These are phyloP conservation scores for Ptilorrhoa leucosticta DNA, from an alignment of 2,113 vertebrate genomes.

Conservation along the genomic window DNA sequence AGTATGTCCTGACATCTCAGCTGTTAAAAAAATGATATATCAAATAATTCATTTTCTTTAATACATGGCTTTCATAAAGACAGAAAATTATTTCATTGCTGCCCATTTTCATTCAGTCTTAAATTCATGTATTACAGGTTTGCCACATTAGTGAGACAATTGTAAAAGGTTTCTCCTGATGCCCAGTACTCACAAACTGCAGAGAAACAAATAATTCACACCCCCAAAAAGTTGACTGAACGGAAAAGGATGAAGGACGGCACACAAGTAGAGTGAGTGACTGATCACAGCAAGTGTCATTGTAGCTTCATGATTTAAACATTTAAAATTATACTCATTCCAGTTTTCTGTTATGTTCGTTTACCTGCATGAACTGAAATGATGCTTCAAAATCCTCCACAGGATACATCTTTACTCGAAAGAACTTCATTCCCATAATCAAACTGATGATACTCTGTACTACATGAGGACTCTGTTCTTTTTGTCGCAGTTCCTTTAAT, in stretches of 20 bases:
- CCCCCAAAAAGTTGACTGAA: not conserved
- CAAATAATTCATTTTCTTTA: not conserved
- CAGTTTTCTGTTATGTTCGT: not conserved
- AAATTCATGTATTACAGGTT: not conserved
- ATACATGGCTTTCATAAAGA: not conserved
- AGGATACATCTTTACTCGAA: conserved; percentile 98
- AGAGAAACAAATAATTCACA: not conserved
- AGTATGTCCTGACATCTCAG: not conserved
- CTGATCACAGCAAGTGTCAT: not conserved
- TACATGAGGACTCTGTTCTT: conserved; percentile 93
- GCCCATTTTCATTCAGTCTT: not conserved
- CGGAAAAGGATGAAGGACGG: not conserved
- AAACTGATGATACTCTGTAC: conserved; percentile 96
- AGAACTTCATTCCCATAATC: conserved; percentile 99
- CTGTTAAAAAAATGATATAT: not conserved
- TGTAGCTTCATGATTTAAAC: not conserved
- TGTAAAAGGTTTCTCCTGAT: not conserved
- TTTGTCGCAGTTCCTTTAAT: conserved; percentile 91
- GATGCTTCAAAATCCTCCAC: conserved; percentile 99
- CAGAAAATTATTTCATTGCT: not conserved
- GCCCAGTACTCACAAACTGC: not conserved
- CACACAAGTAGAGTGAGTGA: not conserved
- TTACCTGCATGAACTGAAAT: conserved; percentile 98
- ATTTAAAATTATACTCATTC: not conserved
- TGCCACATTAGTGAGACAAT: not conserved